Percentiles rank a stretch among this genome's conserved stretches.
Conservation (phyloP, 2,888 invertebrate genomes). For the Acronicta aceris region DNA sequence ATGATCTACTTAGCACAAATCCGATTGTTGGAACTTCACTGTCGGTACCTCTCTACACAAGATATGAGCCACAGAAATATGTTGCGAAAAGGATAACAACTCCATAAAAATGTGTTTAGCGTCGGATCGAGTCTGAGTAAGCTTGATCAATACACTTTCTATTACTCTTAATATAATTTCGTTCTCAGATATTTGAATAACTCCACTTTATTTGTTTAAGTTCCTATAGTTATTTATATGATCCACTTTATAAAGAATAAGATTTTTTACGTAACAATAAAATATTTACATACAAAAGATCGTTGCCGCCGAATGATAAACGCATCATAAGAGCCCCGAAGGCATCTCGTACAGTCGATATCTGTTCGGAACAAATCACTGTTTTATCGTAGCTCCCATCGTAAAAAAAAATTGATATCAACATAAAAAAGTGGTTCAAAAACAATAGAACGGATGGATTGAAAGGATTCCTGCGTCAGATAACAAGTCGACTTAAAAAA, state of each 20-base stretch:
- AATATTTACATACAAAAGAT: slow-evolving; percentile 85
- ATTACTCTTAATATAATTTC: slow-evolving; percentile 57
- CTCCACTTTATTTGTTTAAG: slow-evolving; percentile 47
- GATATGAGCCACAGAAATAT: slow-evolving; percentile 60
- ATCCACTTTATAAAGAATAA: slow-evolving; percentile 54
- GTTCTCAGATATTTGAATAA: slow-evolving; percentile 24
- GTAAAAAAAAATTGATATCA: slow-evolving; percentile 88
- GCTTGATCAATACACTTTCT: slow-evolving; percentile 74
- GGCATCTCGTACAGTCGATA: slow-evolving; percentile 79
- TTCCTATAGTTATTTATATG: slow-evolving; percentile 45
- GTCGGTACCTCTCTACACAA: slow-evolving; percentile 65
- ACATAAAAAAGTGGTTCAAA: slow-evolving; percentile 86
- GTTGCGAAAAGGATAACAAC: slow-evolving; percentile 63
- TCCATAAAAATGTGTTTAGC: slow-evolving; percentile 74
- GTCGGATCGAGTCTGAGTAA: slow-evolving; percentile 72
- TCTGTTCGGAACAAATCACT: slow-evolving; percentile 87
- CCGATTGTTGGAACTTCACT: slow-evolving; percentile 72
- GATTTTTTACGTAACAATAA: slow-evolving; percentile 76
- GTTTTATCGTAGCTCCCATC: slow-evolving; percentile 85
- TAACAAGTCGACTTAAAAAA: slow-evolving; percentile 78
- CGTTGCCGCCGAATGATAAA: slow-evolving; percentile 85
- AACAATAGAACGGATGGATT: slow-evolving; percentile 88
- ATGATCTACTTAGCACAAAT: slow-evolving; percentile 80
- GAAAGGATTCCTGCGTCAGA: slow-evolving; percentile 86
- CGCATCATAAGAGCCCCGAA: slow-evolving; percentile 78